Evolutionary conservation across 2,888 invertebrate genomes (phyloP).

Genomic region (Protodeltote pygarga): DNA sequence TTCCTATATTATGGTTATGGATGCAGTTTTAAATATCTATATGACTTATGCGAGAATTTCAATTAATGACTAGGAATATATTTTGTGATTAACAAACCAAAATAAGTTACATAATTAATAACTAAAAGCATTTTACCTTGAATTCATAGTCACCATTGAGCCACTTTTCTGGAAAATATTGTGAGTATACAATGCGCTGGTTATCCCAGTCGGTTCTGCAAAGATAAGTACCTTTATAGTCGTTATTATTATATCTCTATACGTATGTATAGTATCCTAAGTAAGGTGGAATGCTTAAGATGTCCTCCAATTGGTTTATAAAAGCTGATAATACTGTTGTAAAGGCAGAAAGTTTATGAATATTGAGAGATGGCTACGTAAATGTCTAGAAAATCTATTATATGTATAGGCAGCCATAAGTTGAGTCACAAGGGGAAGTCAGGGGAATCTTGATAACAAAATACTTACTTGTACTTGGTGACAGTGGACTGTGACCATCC

Average conservation of each 20-base stretch:
- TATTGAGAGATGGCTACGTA: no score
- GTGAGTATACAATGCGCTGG: constrained; percentile 90
- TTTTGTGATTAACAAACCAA: no score
- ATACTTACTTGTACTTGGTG: constrained; percentile 89
- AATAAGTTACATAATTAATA: not conserved
- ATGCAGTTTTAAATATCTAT: no score
- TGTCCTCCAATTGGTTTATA: no score
- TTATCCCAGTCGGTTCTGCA: constrained; percentile 89
- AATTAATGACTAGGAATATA: no score
- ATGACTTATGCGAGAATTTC: no score
- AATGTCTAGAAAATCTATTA: no score
- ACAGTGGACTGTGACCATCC: constrained; percentile 93
- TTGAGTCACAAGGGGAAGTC: not conserved
- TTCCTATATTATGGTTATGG: no score
- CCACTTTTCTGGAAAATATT: constrained; percentile 93
- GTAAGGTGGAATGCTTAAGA: no score
- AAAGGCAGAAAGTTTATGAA: no score
- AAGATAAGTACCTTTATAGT: constrained; percentile 24
- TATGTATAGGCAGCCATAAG: not conserved
- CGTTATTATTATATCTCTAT: not conserved
- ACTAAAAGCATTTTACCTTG: constrained; percentile 62
- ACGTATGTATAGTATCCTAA: not conserved
- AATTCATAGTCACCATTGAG: constrained; percentile 88
- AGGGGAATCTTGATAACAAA: not conserved
- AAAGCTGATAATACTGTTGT: no score